These are phyloP conservation scores for Mola mola DNA, from an alignment of 2,113 vertebrate genomes.

Conservation along the genomic window DNA sequence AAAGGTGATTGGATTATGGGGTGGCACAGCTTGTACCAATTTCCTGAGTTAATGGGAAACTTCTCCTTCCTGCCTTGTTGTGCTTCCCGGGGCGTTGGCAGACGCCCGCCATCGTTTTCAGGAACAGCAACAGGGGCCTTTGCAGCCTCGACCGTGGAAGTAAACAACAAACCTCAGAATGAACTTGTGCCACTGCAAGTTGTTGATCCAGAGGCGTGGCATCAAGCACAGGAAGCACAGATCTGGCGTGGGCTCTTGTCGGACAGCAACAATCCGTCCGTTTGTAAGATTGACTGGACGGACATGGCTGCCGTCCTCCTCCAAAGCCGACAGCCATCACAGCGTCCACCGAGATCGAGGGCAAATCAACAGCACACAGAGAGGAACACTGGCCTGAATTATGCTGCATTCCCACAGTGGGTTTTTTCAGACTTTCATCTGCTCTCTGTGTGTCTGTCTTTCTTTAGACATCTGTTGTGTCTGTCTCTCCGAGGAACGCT, in stretches of 20 bases:
- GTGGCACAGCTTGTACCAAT: slow-evolving; percentile 75
- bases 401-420: slow-evolving; percentile 5
- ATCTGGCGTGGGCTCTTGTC: too few species aligned
- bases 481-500: slow-evolving; percentile 14
- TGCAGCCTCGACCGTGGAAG: neutral
- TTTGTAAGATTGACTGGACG: slow-evolving; percentile 34
- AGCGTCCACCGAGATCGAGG: slow-evolving; percentile 9
- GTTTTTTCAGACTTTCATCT: slow-evolving; percentile 36
- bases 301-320: slow-evolving; percentile 36
- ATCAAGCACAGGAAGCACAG: too few species aligned
- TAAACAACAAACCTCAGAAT: slow-evolving; percentile 21
- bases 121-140: neutral
- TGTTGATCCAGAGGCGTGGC: too few species aligned
- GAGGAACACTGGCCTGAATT: slow-evolving; percentile 25
- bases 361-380: slow-evolving; percentile 21
- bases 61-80: slow-evolving; percentile 53
- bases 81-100: slow-evolving; percentile 14
- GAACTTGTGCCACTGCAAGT: neutral
- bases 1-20: slow-evolving; percentile 66
- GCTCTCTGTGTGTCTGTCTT: slow-evolving; percentile 9
- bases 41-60: slow-evolving; percentile 76
- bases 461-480: slow-evolving; percentile 47
- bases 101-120: neutral
- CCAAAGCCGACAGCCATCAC: slow-evolving; percentile 12
- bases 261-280: too few species aligned